A percentile compares a stretch with the other conserved stretches of the same genome.
Evolutionary conservation across 1,140 invertebrate species (phyloP).

Genomic region (Bombus haemorrhoidalis): DNA sequence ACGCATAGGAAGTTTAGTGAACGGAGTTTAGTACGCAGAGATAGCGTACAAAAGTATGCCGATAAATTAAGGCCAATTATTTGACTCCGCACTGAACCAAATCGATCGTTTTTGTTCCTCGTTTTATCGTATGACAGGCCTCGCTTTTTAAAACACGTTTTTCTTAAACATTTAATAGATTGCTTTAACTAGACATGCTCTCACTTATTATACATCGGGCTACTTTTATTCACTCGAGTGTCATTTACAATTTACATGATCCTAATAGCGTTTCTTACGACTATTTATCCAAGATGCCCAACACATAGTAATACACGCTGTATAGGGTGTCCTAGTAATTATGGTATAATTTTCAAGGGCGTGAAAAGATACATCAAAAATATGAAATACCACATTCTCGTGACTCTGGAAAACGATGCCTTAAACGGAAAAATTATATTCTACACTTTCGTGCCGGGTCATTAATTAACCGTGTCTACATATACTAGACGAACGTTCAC

Average conservation of each 20-base stretch:
- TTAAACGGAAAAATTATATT: too few species aligned
- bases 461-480: too few species aligned
- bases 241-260: background rate
- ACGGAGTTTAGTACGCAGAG: background rate
- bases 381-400: too few species aligned
- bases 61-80: conserved; percentile 51
- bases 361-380: too few species aligned
- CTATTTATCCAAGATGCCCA: background rate
- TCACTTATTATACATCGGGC: background rate
- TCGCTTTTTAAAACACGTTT: background rate
- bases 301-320: too few species aligned
- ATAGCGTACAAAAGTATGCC: conserved; percentile 32
- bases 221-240: background rate
- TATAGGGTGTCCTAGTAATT: too few species aligned
- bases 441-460: too few species aligned
- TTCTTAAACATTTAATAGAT: background rate
- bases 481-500: too few species aligned
- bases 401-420: too few species aligned
- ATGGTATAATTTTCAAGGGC: background rate
- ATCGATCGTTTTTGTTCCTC: conserved; percentile 31
- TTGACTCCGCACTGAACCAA: conserved; percentile 41
- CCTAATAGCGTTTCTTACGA: background rate
- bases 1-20: conserved; percentile 10
- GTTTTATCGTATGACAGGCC: background rate
- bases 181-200: background rate